A percentile compares a stretch with the other conserved stretches of the same genome.
These are phyloP conservation scores for Microplitis demolitor DNA, from an alignment of 1,140 invertebrate genomes.

Conservation along the genomic window DNA sequence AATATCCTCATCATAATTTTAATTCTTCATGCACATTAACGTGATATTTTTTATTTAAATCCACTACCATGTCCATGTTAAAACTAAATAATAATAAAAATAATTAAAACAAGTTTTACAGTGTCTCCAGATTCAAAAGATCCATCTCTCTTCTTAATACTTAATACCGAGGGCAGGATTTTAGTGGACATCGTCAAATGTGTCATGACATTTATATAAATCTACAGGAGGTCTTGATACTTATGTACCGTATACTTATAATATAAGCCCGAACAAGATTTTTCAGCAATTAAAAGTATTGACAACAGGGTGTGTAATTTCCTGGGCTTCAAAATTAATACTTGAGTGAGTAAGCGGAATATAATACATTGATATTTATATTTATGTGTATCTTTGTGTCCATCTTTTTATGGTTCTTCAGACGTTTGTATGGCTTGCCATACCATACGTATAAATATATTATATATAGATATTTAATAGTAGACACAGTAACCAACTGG, in stretches of 20 bases:
- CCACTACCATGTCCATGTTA: neutral
- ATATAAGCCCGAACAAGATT: neutral
- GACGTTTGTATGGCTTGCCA: too few species aligned
- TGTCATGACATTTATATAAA: slow-evolving; percentile 2
- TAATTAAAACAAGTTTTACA: neutral
- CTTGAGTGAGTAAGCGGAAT: too few species aligned
- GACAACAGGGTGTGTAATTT: neutral
- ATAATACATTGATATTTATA: neutral
- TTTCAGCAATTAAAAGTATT: neutral
- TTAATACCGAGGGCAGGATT: neutral
- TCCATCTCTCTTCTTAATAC: neutral
- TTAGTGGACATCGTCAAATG: slow-evolving; percentile 5
- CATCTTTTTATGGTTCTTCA: neutral
- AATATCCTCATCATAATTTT: slow-evolving; percentile 4
- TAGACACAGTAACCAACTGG: too few species aligned
- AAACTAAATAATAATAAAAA: neutral
- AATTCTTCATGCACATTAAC: neutral
- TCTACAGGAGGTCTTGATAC: neutral
- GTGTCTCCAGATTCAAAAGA: neutral
- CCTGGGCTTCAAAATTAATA: neutral
- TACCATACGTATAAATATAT: too few species aligned
- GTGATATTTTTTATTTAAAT: neutral
- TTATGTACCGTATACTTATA: neutral
- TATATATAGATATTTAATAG: too few species aligned
- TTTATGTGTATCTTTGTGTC: neutral